phyloP scores from a whole-genome alignment of 1,140 invertebrate genomes.

The Papilio polyxenes region DNA sequence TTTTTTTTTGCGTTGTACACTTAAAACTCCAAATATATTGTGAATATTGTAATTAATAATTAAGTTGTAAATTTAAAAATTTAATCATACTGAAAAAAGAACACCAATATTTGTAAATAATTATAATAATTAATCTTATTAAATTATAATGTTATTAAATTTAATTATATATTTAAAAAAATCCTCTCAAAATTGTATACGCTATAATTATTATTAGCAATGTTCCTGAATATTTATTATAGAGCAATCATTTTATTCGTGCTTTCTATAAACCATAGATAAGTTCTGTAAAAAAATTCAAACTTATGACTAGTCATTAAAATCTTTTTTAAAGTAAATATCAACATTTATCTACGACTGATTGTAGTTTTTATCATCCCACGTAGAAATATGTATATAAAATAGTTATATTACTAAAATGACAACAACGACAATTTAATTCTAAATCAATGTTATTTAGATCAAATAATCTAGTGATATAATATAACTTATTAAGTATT shows the following conservation, averaged over 20 bases:
- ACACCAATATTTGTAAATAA: slow-evolving; percentile 74
- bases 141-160: slow-evolving; percentile 21
- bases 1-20: slow-evolving; percentile 60
- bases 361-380: slow-evolving; percentile 27
- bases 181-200: slow-evolving; percentile 49
- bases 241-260: not conserved
- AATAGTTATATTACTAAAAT: slow-evolving; percentile 20
- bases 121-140: slow-evolving; percentile 66
- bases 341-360: slow-evolving; percentile 36
- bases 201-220: slow-evolving; percentile 46
- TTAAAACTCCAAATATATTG: slow-evolving; percentile 46
- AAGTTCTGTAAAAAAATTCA: slow-evolving; percentile 20
- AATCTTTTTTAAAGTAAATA: slow-evolving; percentile 32
- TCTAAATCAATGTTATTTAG: slow-evolving; percentile 77
- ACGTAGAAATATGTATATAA: slow-evolving; percentile 34
- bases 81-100: slow-evolving; percentile 70
- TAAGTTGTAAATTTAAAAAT: slow-evolving; percentile 50
- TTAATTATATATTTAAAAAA: too few species aligned
- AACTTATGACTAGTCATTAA: slow-evolving; percentile 39
- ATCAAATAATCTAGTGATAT: slow-evolving; percentile 49
- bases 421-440: slow-evolving; percentile 76
- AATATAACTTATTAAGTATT: slow-evolving; percentile 46
- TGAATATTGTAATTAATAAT: slow-evolving; percentile 61
- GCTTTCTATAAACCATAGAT: slow-evolving; percentile 31
- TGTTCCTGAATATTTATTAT: slow-evolving; percentile 44